Percentiles rank a stretch among this genome's conserved stretches.
phyloP scores from a whole-genome alignment of 2,113 vertebrate genomes.

The Aphelocoma coerulescens region DNA sequence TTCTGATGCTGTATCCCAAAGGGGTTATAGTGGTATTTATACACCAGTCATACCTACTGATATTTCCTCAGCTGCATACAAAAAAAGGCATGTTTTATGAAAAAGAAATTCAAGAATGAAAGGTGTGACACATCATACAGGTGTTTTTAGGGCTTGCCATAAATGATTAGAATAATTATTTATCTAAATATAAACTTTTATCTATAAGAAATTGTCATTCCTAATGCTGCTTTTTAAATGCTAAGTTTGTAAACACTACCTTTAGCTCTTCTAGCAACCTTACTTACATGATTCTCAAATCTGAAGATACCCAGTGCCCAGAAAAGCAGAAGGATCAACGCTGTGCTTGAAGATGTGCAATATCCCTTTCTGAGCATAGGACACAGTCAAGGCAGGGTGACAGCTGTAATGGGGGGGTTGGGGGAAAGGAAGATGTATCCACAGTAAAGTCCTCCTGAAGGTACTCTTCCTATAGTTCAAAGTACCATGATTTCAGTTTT shows the following conservation, averaged over 20 bases:
- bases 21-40: background rate
- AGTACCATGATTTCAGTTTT: background rate
- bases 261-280: background rate
- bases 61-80: background rate
- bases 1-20: background rate
- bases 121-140: background rate
- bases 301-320: background rate
- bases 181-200: background rate
- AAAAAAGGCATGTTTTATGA: background rate
- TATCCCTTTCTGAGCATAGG: background rate
- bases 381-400: background rate
- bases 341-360: background rate
- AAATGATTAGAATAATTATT: background rate
- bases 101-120: background rate
- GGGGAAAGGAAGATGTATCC: background rate
- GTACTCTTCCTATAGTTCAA: background rate
- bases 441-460: background rate
- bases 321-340: background rate
- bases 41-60: background rate
- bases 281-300: background rate
- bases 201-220: background rate
- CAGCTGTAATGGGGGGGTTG: background rate
- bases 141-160: background rate
- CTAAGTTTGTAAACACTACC: background rate
- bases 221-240: background rate